These are phyloP conservation scores for Liasis olivaceus DNA, from an alignment of 2,797 vertebrate species.

Conservation along the genomic window DNA sequence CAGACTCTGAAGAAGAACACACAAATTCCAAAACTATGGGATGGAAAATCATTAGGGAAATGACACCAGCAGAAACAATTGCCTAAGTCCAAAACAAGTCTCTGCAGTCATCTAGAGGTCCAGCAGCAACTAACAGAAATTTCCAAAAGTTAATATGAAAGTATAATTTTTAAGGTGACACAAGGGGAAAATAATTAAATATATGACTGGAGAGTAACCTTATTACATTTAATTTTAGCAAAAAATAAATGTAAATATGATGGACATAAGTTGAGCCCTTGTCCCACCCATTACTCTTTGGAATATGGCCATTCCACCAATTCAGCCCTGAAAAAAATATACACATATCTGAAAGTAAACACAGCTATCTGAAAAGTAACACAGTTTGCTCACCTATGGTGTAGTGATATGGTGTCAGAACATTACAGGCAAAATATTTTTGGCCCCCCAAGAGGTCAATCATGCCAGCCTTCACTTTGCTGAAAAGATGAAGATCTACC, in stretches of 20 bases:
- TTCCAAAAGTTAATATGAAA: neutral
- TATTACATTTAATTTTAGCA: neutral
- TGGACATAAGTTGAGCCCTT: no score
- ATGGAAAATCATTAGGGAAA: neutral
- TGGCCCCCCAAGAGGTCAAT: constrained; percentile 83
- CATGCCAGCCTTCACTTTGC: constrained; percentile 79
- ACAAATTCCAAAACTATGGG: neutral
- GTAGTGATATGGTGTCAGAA: constrained; percentile 88
- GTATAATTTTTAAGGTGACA: neutral
- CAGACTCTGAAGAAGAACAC: neutral
- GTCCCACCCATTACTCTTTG: neutral
- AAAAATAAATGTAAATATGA: no score
- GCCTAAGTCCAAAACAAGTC: no score
- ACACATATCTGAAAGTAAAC: neutral
- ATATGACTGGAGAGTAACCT: neutral
- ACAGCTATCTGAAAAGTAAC: neutral
- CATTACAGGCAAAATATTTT: constrained; percentile 84
- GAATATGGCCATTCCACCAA: neutral
- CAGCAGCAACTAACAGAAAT: neutral
- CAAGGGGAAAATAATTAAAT: neutral
- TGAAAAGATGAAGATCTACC: constrained; percentile 80
- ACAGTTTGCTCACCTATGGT: constrained; percentile 79
- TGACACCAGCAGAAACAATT: neutral
- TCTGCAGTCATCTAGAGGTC: neutral
- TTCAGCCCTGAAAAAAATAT: neutral